Base-by-base conservation (phyloP, 2,113 vertebrate genomes). In the Cavia aperea region DNA sequence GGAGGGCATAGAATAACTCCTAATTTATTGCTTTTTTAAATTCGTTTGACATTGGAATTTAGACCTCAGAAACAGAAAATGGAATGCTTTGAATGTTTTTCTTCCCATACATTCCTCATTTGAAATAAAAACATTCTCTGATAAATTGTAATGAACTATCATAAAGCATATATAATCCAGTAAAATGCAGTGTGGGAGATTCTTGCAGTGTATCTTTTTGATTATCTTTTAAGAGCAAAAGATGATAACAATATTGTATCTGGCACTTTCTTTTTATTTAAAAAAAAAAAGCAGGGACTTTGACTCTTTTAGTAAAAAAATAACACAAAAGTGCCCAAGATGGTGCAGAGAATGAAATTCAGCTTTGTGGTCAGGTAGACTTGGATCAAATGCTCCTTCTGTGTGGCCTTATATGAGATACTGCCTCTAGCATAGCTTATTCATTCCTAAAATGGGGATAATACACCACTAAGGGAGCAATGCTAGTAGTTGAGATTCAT, bases 1-100 rank as follows among this genome's bases (percentile, higher is more conserved):
- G 1, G 36, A 31, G 63, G 88, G n/a, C 88, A 83, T 75, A 92
- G 73, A 78, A 88, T 82, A 84, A 49, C 56, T 88, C 51, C 88
- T 90, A 93, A 81, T 84, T 75, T 94, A 94, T 93, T 94, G 68
- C 77, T 86, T 90, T 81, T 92, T 93, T 77, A 88, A 54, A 86
- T 90, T 89, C 87, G 56, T 85, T 86, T 95, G 88, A 94, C 81
- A 94, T 88, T 39, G 49, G 21, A 90, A 92, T 95, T 94, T 66
- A 94, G 73, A 86, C 82, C 65, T 90, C 51, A 81, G 81, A 94
- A 93, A 79, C 12, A 85, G 49, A 90, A 75, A 90, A 88, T 60
- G 56, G 33, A 93, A 46, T 91, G 56, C 39, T 90, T 87, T 77
- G 29, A 56, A 49, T 87, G 15, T 46, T n/a, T 33, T 84, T 49